phyloP scores from a whole-genome alignment of 2,888 invertebrate species.

The Eupithecia abbreviata region DNA sequence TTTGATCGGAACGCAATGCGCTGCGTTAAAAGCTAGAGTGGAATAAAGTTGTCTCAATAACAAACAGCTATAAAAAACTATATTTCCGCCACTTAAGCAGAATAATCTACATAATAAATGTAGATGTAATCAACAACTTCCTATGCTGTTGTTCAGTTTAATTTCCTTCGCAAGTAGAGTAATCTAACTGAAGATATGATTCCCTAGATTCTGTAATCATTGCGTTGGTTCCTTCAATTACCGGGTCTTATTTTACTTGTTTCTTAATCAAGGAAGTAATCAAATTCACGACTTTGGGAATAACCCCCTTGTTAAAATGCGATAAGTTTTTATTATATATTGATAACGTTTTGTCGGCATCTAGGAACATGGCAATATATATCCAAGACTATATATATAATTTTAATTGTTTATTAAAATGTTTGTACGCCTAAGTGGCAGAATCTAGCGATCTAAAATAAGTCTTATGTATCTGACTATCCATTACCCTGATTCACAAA shows the following conservation, averaged over 20 bases:
- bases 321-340: background rate
- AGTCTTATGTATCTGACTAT: too few relatives aligned
- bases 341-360: background rate
- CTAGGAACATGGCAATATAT: background rate
- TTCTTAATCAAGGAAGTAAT: background rate
- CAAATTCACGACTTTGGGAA: background rate
- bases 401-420: too few relatives aligned
- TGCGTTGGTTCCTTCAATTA: background rate
- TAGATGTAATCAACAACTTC: background rate
- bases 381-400: background rate
- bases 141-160: background rate
- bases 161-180: background rate
- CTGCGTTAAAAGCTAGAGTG: background rate
- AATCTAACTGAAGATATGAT: background rate
- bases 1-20: too few relatives aligned
- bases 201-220: background rate
- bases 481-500: too few relatives aligned
- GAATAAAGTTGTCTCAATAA: background rate
- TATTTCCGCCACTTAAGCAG: background rate
- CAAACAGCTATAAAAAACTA: background rate
- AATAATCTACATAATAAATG: background rate
- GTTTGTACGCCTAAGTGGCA: too few relatives aligned
- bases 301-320: background rate
- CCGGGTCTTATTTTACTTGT: background rate
- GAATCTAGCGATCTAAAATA: too few relatives aligned